Conservation (phyloP, 2,797 vertebrate species). For the Epinephelus coioides region DNA sequence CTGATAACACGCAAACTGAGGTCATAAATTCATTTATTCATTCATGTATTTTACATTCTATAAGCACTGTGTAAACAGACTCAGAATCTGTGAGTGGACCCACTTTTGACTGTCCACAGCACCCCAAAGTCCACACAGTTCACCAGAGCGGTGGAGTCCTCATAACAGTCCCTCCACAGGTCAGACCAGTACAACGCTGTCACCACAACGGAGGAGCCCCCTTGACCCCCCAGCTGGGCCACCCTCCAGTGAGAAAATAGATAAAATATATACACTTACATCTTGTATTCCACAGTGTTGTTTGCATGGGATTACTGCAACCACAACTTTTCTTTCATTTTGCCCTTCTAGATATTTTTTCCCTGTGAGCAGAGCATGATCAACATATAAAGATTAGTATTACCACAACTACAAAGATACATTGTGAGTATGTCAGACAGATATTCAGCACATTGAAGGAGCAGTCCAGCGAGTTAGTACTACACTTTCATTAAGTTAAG, state of each 20-base stretch:
- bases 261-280: not conserved
- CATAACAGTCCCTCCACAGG: conserved; percentile 90
- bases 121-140: conserved; percentile 50
- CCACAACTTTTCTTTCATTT: too few species aligned
- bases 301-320: not conserved
- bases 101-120: conserved; percentile 51
- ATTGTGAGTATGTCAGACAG: too few species aligned
- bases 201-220: conserved; percentile 81
- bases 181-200: conserved; percentile 91
- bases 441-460: too few species aligned
- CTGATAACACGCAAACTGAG: conserved; percentile 34
- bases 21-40: too few species aligned
- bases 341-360: too few species aligned
- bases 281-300: not conserved
- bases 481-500: too few species aligned
- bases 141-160: conserved; percentile 40
- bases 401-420: too few species aligned
- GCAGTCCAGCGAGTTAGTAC: too few species aligned
- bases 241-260: conserved; percentile 19
- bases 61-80: not conserved
- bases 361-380: too few species aligned
- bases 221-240: conserved; percentile 41
- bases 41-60: not conserved
- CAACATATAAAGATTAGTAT: too few species aligned
- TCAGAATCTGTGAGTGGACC: not conserved